phyloP scores from a whole-genome alignment of 2,797 vertebrate genomes.

The Gastrophryne carolinensis region DNA sequence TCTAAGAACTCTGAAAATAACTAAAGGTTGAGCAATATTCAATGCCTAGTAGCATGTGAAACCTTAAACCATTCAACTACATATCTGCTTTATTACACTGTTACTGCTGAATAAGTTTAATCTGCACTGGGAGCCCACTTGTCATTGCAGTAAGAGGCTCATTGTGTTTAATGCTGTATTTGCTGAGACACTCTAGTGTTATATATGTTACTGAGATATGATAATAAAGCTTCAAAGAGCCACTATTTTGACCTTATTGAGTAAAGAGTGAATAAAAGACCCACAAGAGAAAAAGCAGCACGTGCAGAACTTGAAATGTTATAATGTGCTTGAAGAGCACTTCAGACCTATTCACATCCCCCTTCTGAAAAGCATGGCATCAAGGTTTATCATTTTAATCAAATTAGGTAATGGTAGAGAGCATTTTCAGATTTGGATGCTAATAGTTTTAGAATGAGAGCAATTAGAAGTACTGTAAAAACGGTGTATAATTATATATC shows the following conservation, averaged over 20 bases:
- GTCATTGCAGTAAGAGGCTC: background rate
- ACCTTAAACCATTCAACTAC: conserved; percentile 14
- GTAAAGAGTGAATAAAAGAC: conserved; percentile 21
- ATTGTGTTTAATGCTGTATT: background rate
- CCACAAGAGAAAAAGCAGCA: conserved; percentile 9
- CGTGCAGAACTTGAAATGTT: conserved; percentile 23
- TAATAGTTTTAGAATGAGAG: conserved; percentile 18
- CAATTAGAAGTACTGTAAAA: conserved; percentile 39
- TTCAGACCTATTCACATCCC: conserved; percentile 21
- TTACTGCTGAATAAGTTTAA: conserved; percentile 23
- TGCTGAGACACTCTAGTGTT: background rate
- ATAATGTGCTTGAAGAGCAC: conserved; percentile 47
- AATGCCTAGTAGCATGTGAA: conserved; percentile 3
- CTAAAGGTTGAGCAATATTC: conserved; percentile 12
- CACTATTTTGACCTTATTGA: conserved; percentile 24
- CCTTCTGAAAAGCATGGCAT: conserved; percentile 13
- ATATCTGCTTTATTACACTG: conserved; percentile 18
- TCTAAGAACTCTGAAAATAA: conserved; percentile 5
- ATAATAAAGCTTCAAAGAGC: conserved; percentile 24
- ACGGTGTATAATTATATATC: conserved; percentile 31
- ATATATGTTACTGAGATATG: conserved; percentile 7
- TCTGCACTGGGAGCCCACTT: background rate
- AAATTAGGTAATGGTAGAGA: conserved; percentile 51
- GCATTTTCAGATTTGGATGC: conserved; percentile 53
- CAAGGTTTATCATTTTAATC: conserved; percentile 16